Evolutionary conservation across 2,888 invertebrate genomes (phyloP), one percentile per base, ranked within the genome.

Genomic region (Macaria liturata): DNA sequence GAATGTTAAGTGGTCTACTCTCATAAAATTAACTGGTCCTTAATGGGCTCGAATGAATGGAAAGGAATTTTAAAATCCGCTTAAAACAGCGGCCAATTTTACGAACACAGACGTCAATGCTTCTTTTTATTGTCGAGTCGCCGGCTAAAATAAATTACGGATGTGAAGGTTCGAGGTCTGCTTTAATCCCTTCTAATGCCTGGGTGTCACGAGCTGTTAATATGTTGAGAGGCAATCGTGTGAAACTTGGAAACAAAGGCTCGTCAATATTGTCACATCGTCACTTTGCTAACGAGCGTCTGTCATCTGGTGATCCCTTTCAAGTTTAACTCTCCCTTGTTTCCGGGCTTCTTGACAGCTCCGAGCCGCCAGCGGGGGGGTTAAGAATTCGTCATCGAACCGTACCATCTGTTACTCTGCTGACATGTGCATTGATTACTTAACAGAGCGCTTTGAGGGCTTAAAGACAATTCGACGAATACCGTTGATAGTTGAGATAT

Each of bases 211-310:
- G 70, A 75, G 69, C 72, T 74, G 74, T 77, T 79, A 76, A 77
- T 75, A 72, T 69, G 83, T 74, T 78, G 80, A 82, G 79, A 81
- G 78, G 68, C 67, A 73, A 73, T 77, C 85, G 86, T 88, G 87
- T 81, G 86, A 88, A 84, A 72, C 70, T 72, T 68, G 62, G 74
- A 73, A 75, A 81, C 75, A 70, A 71, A 74, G 74, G 73, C 69
- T 74, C 68, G 69, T 79, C 75, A 62, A 49, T 76, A 75, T 79
- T 80, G 84, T 88, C 87, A 81, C 78, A 80, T 88, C 86, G 81
- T 86, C 89, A 88, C 87, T 73, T 74, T 71, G 70, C 78, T 90
- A 90, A 91, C 91, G 84, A 86, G 82, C 76, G 77, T 85, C 83
- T 84, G 87, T 90, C 90, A 81, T 82, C 88, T 76, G 63, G 68